These are phyloP conservation scores for Caenorhabditis brenneri DNA, from an alignment of 1,140 invertebrate species.

Conservation along the genomic window DNA sequence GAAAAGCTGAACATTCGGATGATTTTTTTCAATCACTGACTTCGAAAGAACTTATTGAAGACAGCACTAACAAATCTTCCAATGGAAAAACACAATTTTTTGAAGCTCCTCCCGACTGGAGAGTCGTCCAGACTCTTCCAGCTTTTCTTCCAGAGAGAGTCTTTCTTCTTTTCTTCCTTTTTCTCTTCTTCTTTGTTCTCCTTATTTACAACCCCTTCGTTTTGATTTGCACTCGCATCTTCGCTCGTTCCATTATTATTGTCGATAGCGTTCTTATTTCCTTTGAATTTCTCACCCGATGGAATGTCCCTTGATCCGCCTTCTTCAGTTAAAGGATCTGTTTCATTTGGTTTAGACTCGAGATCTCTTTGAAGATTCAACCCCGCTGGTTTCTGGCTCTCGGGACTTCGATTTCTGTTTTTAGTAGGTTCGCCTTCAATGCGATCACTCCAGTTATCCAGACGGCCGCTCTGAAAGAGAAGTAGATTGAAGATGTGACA, in stretches of 20 bases:
- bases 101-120: neutral
- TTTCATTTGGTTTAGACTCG: no score
- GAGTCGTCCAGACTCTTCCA: no score
- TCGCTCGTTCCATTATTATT: no score
- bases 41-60: no score
- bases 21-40: no score
- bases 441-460: neutral
- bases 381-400: no score
- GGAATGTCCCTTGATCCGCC: neutral
- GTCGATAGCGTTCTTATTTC: neutral
- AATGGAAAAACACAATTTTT: neutral
- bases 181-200: neutral
- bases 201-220: neutral
- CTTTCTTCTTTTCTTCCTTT: neutral
- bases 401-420: neutral
- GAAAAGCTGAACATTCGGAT: no score
- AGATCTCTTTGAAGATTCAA: no score
- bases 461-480: neutral
- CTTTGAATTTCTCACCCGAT: neutral
- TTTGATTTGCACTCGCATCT: neutral
- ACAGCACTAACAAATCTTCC: neutral
- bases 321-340: neutral
- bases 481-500: neutral
- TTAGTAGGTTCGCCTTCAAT: neutral
- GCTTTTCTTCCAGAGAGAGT: no score